Conservation (phyloP, 2,888 invertebrate species). For the Eueremaeus valkanovi region DNA sequence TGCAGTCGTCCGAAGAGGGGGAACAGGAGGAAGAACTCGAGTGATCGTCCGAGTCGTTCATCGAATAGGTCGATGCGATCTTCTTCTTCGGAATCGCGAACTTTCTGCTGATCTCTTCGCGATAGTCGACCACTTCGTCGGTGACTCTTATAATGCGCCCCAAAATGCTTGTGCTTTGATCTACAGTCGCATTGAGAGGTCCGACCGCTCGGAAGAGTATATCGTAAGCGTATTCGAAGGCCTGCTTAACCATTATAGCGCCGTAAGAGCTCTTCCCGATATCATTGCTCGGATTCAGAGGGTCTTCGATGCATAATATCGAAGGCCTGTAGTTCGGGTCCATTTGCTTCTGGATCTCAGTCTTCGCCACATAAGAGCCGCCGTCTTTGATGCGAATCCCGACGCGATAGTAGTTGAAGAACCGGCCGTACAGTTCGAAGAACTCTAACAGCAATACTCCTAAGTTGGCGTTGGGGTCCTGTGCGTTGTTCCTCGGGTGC, state of each 20-base stretch:
- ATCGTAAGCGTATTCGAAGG: constrained; percentile 89
- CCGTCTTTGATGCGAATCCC: constrained; percentile 90
- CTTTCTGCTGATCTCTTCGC: constrained; percentile 63
- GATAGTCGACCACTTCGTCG: constrained; percentile 78
- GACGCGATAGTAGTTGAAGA: constrained; percentile 61
- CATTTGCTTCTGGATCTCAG: constrained; percentile 82
- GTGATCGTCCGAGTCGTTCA: constrained; percentile 24
- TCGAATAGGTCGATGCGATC: not conserved
- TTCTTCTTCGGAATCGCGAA: constrained; percentile 51
- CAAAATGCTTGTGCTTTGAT: constrained; percentile 61
- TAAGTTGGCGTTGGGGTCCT: constrained; percentile 64
- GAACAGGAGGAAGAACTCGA: constrained; percentile 6
- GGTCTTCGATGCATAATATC: constrained; percentile 94
- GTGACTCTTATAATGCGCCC: constrained; percentile 89
- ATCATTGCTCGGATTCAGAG: constrained; percentile 78
- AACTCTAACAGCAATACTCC: constrained; percentile 94
- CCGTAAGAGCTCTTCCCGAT: constrained; percentile 97
- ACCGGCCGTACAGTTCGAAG: constrained; percentile 92
- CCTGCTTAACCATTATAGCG: constrained; percentile 80
- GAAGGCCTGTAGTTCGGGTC: constrained; percentile 86
- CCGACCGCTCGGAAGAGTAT: constrained; percentile 49
- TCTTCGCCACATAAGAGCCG: constrained; percentile 88
- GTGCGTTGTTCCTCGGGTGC: constrained; percentile 77
- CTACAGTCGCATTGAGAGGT: constrained; percentile 44
- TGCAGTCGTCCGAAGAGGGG: not conserved